These are phyloP conservation scores for Cerceris rybyensis DNA, from an alignment of 2,888 invertebrate species.

Conservation along the genomic window DNA sequence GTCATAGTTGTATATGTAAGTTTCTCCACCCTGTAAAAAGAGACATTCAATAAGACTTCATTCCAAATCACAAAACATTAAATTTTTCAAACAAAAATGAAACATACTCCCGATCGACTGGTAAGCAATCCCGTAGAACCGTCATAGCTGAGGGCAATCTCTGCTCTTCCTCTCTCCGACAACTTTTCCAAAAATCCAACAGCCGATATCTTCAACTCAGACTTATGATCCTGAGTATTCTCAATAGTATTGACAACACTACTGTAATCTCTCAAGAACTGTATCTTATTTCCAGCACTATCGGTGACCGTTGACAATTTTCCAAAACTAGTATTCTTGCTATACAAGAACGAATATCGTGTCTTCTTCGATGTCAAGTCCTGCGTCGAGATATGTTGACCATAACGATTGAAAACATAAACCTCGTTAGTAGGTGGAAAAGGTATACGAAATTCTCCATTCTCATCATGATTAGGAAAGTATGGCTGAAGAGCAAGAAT, in stretches of 20 bases:
- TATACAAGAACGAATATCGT: conserved; percentile 97
- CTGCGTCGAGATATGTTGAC: conserved; percentile 97
- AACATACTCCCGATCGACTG: conserved; percentile 89
- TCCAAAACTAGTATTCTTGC: conserved; percentile 97
- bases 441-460: conserved; percentile 95
- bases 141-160: conserved; percentile 95
- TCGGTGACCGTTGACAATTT: conserved; percentile 96
- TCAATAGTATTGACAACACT: conserved; percentile 96
- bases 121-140: conserved; percentile 93
- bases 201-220: conserved; percentile 95
- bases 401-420: conserved; percentile 97
- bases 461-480: conserved; percentile 92
- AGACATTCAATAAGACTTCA: not conserved
- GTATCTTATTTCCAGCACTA: conserved; percentile 95
- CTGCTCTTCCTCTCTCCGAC: conserved; percentile 93
- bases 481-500: conserved; percentile 94
- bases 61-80: not conserved
- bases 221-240: conserved; percentile 96
- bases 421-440: conserved; percentile 97
- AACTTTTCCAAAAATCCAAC: conserved; percentile 95
- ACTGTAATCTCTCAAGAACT: conserved; percentile 95
- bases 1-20: conserved; percentile 96
- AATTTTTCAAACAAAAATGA: not conserved
- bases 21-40: conserved; percentile 87
- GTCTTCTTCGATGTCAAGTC: conserved; percentile 97